Evolutionary conservation across 2,113 vertebrate genomes (phyloP).

Genomic region (Oxygymnocypris stewartii): DNA sequence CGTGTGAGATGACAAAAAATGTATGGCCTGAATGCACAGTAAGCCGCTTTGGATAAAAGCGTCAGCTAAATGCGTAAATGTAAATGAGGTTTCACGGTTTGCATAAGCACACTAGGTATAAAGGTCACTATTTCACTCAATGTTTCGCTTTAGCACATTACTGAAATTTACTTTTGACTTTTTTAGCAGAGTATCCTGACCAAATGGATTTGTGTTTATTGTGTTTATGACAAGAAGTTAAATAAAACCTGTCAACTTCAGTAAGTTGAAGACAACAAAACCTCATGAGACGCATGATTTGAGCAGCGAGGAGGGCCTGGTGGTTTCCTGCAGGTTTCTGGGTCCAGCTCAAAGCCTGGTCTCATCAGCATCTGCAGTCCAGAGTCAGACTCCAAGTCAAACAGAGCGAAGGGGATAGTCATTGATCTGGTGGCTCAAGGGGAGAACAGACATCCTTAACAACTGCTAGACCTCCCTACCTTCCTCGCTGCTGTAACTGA

Average conservation of each 20-base stretch:
- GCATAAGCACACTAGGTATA: background rate
- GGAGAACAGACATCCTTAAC: background rate
- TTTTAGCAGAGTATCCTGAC: background rate
- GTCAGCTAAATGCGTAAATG: too few relatives aligned
- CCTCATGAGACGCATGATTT: background rate
- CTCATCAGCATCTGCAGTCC: conserved; percentile 22
- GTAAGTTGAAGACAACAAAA: conserved; percentile 11
- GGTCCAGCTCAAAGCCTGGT: conserved; percentile 7
- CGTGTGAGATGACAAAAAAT: background rate
- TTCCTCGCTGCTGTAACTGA: conserved; percentile 1
- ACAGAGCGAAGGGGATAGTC: background rate
- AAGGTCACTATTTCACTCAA: background rate
- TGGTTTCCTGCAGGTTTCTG: conserved; percentile 16
- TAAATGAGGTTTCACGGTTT: background rate
- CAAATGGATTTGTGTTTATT: background rate
- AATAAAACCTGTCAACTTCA: conserved; percentile 34
- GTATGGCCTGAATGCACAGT: too few relatives aligned
- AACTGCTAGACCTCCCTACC: background rate
- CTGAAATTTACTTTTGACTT: background rate
- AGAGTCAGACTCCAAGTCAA: conserved; percentile 12
- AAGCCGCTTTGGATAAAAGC: too few relatives aligned
- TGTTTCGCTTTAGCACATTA: conserved; percentile 3
- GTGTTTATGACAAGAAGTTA: conserved; percentile 8
- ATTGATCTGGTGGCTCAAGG: conserved; percentile 1
- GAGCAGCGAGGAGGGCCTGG: background rate